Percentiles rank a stretch among this genome's conserved stretches.
phyloP scores from a whole-genome alignment of 2,888 invertebrate genomes.

The Acronicta psi region DNA sequence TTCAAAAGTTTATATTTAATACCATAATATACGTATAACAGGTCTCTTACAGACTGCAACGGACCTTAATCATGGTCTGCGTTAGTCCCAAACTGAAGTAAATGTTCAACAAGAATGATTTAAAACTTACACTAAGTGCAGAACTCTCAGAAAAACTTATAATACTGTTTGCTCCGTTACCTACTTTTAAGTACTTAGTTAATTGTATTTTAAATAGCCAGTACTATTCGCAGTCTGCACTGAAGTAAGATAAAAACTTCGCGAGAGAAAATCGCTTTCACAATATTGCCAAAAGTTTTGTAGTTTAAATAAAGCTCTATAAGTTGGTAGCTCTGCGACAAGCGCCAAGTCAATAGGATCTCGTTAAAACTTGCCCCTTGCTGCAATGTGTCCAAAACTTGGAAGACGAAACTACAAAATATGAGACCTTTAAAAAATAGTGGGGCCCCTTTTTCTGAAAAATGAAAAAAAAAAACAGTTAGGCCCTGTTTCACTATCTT shows the following conservation, averaged over 20 bases:
- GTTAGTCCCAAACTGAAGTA: not conserved
- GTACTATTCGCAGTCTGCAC: constrained; percentile 45
- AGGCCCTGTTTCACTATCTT: no score
- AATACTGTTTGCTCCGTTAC: constrained; percentile 10
- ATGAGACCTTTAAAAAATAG: constrained; percentile 6
- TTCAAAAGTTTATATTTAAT: no score
- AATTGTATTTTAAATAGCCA: constrained; percentile 55
- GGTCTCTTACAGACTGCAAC: no score
- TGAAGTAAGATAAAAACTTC: constrained; percentile 57
- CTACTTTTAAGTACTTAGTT: constrained; percentile 41
- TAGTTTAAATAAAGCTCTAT: constrained; percentile 76
- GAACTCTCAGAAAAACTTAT: constrained; percentile 11
- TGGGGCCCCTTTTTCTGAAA: no score
- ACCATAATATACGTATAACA: no score
- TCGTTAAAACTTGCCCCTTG: constrained; percentile 75
- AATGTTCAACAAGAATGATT: not conserved
- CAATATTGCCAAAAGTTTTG: constrained; percentile 67
- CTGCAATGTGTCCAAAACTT: constrained; percentile 66
- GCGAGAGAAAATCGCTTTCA: constrained; percentile 57
- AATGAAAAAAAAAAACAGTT: no score
- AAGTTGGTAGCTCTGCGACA: constrained; percentile 69
- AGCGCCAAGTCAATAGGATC: constrained; percentile 77
- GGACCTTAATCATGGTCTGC: no score
- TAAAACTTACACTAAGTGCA: constrained; percentile 6
- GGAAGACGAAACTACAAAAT: constrained; percentile 38